Evolutionary conservation across 1,140 invertebrate species (phyloP).

Genomic region (Chironomus striatipennis): DNA sequence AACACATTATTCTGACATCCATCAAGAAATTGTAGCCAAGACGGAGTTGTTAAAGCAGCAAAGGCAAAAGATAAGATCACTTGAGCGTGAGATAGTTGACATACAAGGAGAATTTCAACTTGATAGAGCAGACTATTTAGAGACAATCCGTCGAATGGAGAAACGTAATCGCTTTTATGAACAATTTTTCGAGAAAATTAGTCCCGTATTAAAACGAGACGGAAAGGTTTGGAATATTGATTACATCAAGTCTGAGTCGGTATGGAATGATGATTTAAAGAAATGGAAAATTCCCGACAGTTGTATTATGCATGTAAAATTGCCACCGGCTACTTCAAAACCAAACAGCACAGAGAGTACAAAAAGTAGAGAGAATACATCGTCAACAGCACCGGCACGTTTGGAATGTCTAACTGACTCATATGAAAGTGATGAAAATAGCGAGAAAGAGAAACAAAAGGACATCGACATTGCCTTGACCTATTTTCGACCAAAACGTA

Average conservation of each 20-base stretch:
- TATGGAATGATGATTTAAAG: constrained; percentile 69
- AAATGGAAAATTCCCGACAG: constrained; percentile 66
- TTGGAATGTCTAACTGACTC: background rate
- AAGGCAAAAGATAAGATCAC: constrained; percentile 52
- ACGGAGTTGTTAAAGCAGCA: constrained; percentile 60
- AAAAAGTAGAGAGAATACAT: background rate
- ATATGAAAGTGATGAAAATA: constrained; percentile 15
- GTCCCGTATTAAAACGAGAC: constrained; percentile 62
- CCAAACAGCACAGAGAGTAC: background rate
- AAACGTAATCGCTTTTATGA: constrained; percentile 60
- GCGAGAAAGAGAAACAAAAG: constrained; percentile 35
- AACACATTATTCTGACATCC: constrained; percentile 60
- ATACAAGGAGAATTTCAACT: constrained; percentile 77
- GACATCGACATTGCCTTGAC: constrained; percentile 55
- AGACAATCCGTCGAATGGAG: constrained; percentile 72
- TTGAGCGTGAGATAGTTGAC: constrained; percentile 68
- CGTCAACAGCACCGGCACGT: constrained; percentile 11
- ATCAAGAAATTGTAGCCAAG: constrained; percentile 65
- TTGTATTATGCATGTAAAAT: constrained; percentile 50
- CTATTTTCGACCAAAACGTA: constrained; percentile 61
- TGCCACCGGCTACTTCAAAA: constrained; percentile 48
- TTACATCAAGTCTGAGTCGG: constrained; percentile 55
- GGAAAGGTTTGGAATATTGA: constrained; percentile 68
- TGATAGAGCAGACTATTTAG: constrained; percentile 75
- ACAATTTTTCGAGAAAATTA: constrained; percentile 61